Conservation (phyloP, 2,888 invertebrate genomes). For the Eurytoma adleriae region DNA sequence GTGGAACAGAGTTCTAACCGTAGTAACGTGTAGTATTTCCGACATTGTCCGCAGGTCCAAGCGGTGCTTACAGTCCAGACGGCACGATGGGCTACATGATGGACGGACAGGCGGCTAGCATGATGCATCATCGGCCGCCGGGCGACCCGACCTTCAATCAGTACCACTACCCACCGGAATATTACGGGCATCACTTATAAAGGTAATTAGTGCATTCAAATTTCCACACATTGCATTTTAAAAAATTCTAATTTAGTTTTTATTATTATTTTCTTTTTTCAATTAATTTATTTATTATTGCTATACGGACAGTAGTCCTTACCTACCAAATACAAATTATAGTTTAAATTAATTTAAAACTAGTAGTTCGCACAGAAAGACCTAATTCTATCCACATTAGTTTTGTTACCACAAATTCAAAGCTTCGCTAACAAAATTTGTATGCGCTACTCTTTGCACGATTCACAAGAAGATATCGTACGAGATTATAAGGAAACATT, state of each 20-base stretch:
- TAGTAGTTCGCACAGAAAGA: too few relatives aligned
- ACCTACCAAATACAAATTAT: too few relatives aligned
- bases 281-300: too few relatives aligned
- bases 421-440: too few relatives aligned
- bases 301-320: too few relatives aligned
- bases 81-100: constrained; percentile 98
- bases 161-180: constrained; percentile 94
- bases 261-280: not conserved
- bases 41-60: constrained; percentile 93
- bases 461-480: not conserved
- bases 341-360: too few relatives aligned
- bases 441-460: too few relatives aligned
- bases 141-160: constrained; percentile 95
- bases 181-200: constrained; percentile 96
- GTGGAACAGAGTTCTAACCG: constrained; percentile 79
- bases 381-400: too few relatives aligned
- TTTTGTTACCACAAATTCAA: too few relatives aligned
- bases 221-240: not conserved
- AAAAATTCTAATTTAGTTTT: not conserved
- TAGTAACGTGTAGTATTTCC: constrained; percentile 88
- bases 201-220: constrained; percentile 64
- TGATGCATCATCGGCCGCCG: constrained; percentile 98
- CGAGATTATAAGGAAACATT: not conserved
- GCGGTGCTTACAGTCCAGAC: constrained; percentile 97
- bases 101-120: constrained; percentile 93